A percentile compares a stretch with the other conserved stretches of the same genome.
Conservation (phyloP, 2,113 vertebrate species). For the Mungos mungo region DNA sequence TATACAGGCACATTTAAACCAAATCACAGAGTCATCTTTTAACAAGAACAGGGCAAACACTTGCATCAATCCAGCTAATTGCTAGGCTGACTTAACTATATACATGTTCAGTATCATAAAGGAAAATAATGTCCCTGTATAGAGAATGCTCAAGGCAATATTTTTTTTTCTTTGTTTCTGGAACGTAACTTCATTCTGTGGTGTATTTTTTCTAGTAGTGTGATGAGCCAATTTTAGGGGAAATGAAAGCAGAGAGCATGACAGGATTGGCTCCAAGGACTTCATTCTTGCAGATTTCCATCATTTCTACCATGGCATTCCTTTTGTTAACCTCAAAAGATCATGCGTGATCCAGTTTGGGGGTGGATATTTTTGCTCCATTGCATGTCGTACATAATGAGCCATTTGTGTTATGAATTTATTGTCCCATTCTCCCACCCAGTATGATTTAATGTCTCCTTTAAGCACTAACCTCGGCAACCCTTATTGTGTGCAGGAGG, state of each 20-base stretch:
- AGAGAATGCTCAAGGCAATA: constrained; percentile 50
- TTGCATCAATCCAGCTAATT: constrained; percentile 49
- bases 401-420: constrained; percentile 44
- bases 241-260: constrained; percentile 69
- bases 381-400: constrained; percentile 44
- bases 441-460: constrained; percentile 63
- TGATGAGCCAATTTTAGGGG: constrained; percentile 72
- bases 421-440: constrained; percentile 42
- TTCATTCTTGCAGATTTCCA: constrained; percentile 66
- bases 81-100: constrained; percentile 46
- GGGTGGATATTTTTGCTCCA: neutral
- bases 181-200: constrained; percentile 62
- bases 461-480: constrained; percentile 43
- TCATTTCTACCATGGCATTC: constrained; percentile 49
- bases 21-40: constrained; percentile 61
- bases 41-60: constrained; percentile 1
- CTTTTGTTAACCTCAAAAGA: constrained; percentile 64
- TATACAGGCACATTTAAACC: constrained; percentile 40
- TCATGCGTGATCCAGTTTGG: constrained; percentile 20
- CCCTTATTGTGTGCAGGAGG: neutral
- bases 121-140: constrained; percentile 49
- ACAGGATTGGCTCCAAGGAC: constrained; percentile 47
- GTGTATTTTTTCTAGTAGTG: constrained; percentile 42
- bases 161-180: constrained; percentile 59
- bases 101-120: constrained; percentile 19